Evolutionary conservation across 2,797 vertebrate genomes (phyloP), one percentile per base, ranked within the genome.

Genomic region (Poecile montanus): DNA sequence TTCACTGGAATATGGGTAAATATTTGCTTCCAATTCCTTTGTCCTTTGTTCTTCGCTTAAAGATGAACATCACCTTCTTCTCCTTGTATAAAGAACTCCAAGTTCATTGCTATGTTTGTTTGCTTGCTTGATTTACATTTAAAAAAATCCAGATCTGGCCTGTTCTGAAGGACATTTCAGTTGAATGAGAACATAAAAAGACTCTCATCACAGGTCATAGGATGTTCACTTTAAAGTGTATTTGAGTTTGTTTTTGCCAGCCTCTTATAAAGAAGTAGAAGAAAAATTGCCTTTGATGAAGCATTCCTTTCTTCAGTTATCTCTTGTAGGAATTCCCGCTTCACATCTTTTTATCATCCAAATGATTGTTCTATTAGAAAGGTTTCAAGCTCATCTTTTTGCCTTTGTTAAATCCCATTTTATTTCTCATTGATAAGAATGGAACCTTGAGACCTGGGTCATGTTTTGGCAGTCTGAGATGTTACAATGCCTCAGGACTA

Each of bases 221-320:
- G 8, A 40, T 68, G 22, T 74, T 87, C 38, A 42, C 61, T 93
- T 88, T 86, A 71, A 87, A 85, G 60, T 27, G 44, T 18, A 48
- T 11, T 61, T 66, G 27, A 22, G 30, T 75, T 91, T 93, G 36
- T 0, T 89, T 91, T 89, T 93, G 20, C 72, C 53, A 88, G 20
- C 6, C 11, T 77, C 51, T 62, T 85, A 38, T 13, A 86, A 88
- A 83, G 38, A 67, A 63, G 8, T 32, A 74, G 47, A 83, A 66
- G 47, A 81, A 91, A 78, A 86, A 54, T 44, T 74, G 30, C 47
- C 34, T 95, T 94, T 94, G 72, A 88, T 91, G 93, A 79, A 86
- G 8, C 26, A 65, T 82, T 88, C 26, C 32, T 92, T 95, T 88
- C 63, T 93, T 94, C 68, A 91, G 0, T 93, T 92, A 71, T 80